Evolutionary conservation across 2,113 vertebrate genomes (phyloP).

Genomic region (Gnathonemus longibarbis): DNA sequence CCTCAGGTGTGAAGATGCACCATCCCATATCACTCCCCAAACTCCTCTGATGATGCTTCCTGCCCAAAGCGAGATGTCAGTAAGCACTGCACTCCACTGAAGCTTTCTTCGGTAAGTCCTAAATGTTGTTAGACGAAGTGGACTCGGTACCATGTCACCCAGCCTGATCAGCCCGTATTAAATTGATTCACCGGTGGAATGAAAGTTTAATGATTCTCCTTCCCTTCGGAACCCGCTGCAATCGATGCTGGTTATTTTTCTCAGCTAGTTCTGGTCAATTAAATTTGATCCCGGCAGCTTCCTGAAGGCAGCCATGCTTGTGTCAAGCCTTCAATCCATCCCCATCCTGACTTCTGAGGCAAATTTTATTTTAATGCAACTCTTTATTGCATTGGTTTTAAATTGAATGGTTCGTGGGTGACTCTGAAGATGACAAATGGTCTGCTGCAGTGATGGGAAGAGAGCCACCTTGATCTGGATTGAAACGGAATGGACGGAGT

Average conservation of each 20-base stretch:
- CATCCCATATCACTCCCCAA: not conserved
- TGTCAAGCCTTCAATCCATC: not conserved
- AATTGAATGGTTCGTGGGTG: not conserved
- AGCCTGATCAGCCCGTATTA: not conserved
- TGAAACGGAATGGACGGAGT: not conserved
- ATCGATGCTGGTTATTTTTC: conserved; percentile 15
- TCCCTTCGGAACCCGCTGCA: not conserved
- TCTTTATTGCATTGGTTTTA: not conserved
- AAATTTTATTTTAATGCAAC: not conserved
- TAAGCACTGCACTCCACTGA: not conserved
- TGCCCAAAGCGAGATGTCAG: not conserved
- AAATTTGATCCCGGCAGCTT: conserved; percentile 10
- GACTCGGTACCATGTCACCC: not conserved
- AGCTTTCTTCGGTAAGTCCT: not conserved
- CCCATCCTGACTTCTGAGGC: not conserved
- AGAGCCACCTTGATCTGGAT: not conserved
- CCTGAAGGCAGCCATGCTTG: conserved; percentile 9
- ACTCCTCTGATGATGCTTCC: not conserved
- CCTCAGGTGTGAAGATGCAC: not conserved
- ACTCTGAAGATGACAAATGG: not conserved
- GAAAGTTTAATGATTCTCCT: conserved; percentile 13
- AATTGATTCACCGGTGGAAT: conserved; percentile 15
- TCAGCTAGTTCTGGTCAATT: conserved; percentile 15
- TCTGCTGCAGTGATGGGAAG: not conserved
- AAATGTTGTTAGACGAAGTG: not conserved